Conservation (phyloP, 2,888 invertebrate genomes). For the Phytoseiulus persimilis region DNA sequence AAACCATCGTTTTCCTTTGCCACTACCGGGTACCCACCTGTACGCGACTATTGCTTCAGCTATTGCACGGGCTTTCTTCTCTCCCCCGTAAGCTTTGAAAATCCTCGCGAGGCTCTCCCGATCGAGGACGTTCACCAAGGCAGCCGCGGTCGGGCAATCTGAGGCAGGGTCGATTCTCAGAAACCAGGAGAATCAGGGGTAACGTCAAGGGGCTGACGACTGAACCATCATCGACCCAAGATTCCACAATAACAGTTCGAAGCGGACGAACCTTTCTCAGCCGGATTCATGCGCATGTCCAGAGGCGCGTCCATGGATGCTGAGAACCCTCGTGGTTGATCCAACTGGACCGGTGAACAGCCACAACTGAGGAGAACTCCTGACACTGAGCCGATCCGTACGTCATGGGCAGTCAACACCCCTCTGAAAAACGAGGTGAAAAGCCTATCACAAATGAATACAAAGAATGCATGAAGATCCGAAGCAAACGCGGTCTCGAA, state of each 20-base stretch:
- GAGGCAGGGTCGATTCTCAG: constrained; percentile 50
- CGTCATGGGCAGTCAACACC: constrained; percentile 57
- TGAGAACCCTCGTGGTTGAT: constrained; percentile 75
- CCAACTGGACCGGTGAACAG: constrained; percentile 90
- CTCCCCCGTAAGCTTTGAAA: constrained; percentile 84
- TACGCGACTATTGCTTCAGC: constrained; percentile 78
- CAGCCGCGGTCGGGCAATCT: constrained; percentile 70
- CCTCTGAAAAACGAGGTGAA: not conserved
- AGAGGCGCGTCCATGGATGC: constrained; percentile 73
- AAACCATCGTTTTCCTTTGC: not conserved
- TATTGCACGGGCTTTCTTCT: constrained; percentile 73
- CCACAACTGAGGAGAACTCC: constrained; percentile 86
- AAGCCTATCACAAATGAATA: too few species aligned
- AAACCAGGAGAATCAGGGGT: too few species aligned
- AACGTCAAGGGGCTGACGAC: too few species aligned
- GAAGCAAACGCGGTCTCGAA: too few species aligned
- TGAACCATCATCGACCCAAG: too few species aligned
- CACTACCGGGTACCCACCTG: constrained; percentile 50
- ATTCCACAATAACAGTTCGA: too few species aligned
- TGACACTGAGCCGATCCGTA: constrained; percentile 62
- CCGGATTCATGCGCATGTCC: constrained; percentile 86
- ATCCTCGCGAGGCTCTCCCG: constrained; percentile 71
- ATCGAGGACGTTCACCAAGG: constrained; percentile 69
- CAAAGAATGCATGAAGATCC: too few species aligned
- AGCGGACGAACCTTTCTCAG: constrained; percentile 55